A percentile compares a stretch with the other conserved stretches of the same genome.
Conservation (phyloP, 2,888 invertebrate genomes). For the Rosalia funebris region DNA sequence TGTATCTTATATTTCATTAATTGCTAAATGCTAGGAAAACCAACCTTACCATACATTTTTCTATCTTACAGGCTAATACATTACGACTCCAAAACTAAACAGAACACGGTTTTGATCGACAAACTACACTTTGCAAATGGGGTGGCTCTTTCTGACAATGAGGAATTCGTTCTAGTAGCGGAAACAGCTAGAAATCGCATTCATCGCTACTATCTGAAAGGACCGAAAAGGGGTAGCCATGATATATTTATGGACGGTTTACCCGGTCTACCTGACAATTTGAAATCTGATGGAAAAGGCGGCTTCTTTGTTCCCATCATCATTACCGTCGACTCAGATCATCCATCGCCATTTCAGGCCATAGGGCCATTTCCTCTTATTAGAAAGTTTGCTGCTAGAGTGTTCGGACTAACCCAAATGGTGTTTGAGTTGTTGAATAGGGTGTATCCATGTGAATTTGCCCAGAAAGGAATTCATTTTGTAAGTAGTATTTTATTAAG, state of each 20-base stretch:
- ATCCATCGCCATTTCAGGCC: slow-evolving; percentile 68
- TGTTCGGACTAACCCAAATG: slow-evolving; percentile 70
- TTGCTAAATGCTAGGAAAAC: too few species aligned
- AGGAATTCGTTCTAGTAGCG: slow-evolving; percentile 81
- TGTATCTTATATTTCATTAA: too few species aligned
- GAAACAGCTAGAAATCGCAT: slow-evolving; percentile 77
- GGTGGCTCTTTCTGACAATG: slow-evolving; percentile 80
- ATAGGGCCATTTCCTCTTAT: slow-evolving; percentile 72
- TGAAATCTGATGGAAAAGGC: slow-evolving; percentile 66
- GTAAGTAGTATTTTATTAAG: slow-evolving; percentile 64
- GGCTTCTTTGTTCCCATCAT: slow-evolving; percentile 76
- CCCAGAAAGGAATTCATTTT: slow-evolving; percentile 71
- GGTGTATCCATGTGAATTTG: slow-evolving; percentile 73
- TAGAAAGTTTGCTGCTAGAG: slow-evolving; percentile 73
- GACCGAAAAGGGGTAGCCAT: slow-evolving; percentile 76
- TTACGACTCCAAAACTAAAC: slow-evolving; percentile 81
- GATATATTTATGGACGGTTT: slow-evolving; percentile 86
- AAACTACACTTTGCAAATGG: slow-evolving; percentile 91
- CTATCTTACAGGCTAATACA: slow-evolving; percentile 80
- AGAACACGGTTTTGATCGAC: slow-evolving; percentile 79
- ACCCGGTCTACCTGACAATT: slow-evolving; percentile 80
- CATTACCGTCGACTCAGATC: slow-evolving; percentile 66
- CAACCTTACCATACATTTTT: too few species aligned
- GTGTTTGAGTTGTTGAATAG: slow-evolving; percentile 73
- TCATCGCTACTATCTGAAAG: slow-evolving; percentile 81